Evolutionary conservation across 2,113 vertebrate genomes (phyloP), one percentile per base, ranked within the genome.

Genomic region (Anhinga rufa): DNA sequence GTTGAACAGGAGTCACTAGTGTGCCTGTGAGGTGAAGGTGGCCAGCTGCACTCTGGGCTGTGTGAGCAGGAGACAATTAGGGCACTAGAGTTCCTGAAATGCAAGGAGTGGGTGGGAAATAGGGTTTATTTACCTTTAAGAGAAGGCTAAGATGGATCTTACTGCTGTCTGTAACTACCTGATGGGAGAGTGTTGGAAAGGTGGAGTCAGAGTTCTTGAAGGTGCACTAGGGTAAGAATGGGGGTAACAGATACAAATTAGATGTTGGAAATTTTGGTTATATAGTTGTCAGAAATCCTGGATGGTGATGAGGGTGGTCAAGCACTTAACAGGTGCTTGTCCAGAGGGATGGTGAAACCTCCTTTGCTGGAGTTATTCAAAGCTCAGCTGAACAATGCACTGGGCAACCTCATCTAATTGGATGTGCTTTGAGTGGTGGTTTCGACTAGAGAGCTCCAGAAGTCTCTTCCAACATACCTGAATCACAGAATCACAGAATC

Each of bases 241-340:
- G 5, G 11, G 3, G 12, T 81, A 81, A 40, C 2, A 34, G 28
- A n/a, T 48, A 4, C 2, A 51, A 62, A 13, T 3, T 24, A 8
- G 10, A 64, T 7, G 5, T 38, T 17, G 24, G 7, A 68, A 91
- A 68, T 64, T 89, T 17, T 75, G 12, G 1, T 25, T 58, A 4
- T 7, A 11, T 25, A 25, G 49, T 52, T 57, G 15, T 28, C 14
- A 68, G 54, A 88, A 78, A 48, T 3, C 62, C 9, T 31, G 28
- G 2, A 7, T 54, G 5, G 1, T 55, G 6, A 24, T n/a, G 7
- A 71, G 3, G 8, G 1, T n/a, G 4, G 5, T 51, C 32, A 85
- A 85, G 12, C 3, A 32, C 5, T 42, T 17, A 44, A 28, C 2
- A 10, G 6, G 5, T 18, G 17, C 44, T 9, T 34, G 4, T 25